Conservation (phyloP, 1,140 invertebrate species). For the Leucophenga varia region DNA sequence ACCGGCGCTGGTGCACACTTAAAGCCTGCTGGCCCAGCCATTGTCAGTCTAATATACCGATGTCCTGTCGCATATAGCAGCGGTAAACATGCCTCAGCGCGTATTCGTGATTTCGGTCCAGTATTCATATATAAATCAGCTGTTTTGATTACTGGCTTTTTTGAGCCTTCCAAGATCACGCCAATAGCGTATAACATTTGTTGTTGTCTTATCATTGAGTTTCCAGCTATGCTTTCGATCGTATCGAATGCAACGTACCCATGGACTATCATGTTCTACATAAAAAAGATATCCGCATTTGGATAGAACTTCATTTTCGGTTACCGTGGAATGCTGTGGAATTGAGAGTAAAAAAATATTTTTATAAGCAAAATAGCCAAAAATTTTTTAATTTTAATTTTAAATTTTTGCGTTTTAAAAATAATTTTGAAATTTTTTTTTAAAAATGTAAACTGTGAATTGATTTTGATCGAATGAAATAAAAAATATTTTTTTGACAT, state of each 20-base stretch:
- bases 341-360: no score
- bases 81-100: slow-evolving; percentile 34
- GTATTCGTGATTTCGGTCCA: slow-evolving; percentile 29
- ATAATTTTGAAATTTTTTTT: no score
- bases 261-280: slow-evolving; percentile 24
- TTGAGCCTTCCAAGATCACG: slow-evolving; percentile 28
- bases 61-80: slow-evolving; percentile 36
- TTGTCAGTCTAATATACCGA: slow-evolving; percentile 26
- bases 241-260: slow-evolving; percentile 26
- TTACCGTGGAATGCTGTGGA: no score
- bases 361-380: no score
- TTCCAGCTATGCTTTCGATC: slow-evolving; percentile 29
- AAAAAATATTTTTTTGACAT: no score
- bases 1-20: slow-evolving; percentile 39
- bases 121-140: slow-evolving; percentile 31
- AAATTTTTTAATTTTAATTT: no score
- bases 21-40: slow-evolving; percentile 28
- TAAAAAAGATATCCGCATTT: slow-evolving; percentile 24
- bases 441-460: no score
- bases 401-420: no score
- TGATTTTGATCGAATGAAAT: no score
- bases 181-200: slow-evolving; percentile 30
- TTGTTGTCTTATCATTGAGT: slow-evolving; percentile 10
- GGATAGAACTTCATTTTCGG: slow-evolving; percentile 33
- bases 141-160: slow-evolving; percentile 18